phyloP scores from a whole-genome alignment of 2,888 invertebrate genomes.

The Coecobrya sp. region DNA sequence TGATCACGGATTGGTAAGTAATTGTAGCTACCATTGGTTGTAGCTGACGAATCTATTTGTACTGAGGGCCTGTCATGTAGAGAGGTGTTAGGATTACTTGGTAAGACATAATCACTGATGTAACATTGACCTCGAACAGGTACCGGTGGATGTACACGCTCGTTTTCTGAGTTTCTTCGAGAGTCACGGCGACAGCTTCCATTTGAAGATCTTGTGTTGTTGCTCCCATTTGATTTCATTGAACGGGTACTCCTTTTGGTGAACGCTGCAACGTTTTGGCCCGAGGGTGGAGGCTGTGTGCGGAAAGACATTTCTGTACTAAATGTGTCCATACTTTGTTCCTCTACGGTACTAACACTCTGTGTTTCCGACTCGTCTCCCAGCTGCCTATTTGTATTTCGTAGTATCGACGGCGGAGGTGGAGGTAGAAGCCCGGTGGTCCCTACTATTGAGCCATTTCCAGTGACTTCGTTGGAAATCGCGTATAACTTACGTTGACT shows the following conservation, averaged over 20 bases:
- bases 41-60: conserved; percentile 21
- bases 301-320: conserved; percentile 70
- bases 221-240: conserved; percentile 68
- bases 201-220: conserved; percentile 53
- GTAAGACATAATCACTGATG: conserved; percentile 65
- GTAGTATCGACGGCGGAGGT: conserved; percentile 47
- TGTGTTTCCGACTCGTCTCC: conserved; percentile 58
- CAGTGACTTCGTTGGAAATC: not conserved
- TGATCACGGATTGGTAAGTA: conserved; percentile 74
- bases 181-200: conserved; percentile 69
- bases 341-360: conserved; percentile 69
- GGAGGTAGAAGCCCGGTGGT: conserved; percentile 59
- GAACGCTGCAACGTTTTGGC: not conserved
- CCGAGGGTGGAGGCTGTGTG: not conserved
- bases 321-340: conserved; percentile 79
- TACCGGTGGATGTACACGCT: conserved; percentile 9
- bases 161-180: conserved; percentile 12
- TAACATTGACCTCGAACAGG: conserved; percentile 43
- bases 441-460: conserved; percentile 72
- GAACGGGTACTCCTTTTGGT: conserved; percentile 41
- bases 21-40: conserved; percentile 55
- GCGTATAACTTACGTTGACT: conserved; percentile 62
- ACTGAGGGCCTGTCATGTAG: conserved; percentile 3
- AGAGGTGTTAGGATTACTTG: conserved; percentile 50
- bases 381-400: conserved; percentile 40